phyloP scores from a whole-genome alignment of 2,113 vertebrate genomes.

The Lathamus discolor region DNA sequence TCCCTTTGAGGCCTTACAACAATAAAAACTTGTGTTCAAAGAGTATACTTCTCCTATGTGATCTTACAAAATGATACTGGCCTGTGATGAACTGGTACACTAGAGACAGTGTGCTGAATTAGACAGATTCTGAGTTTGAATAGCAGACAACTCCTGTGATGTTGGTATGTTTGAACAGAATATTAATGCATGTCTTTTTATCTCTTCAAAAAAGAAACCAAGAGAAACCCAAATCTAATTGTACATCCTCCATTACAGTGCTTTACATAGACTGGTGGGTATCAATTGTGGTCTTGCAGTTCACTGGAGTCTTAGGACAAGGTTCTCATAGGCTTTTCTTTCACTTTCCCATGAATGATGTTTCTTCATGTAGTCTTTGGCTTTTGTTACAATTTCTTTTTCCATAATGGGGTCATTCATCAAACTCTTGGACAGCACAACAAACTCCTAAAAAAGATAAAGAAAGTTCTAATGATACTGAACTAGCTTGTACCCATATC shows the following conservation, averaged over 20 bases:
- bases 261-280: not conserved
- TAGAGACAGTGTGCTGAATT: not conserved
- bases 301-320: slow-evolving; percentile 76
- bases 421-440: slow-evolving; percentile 82
- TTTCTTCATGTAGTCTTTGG: slow-evolving; percentile 78
- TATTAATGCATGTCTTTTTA: not conserved
- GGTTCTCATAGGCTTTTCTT: slow-evolving; percentile 80
- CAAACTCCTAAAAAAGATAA: slow-evolving; percentile 83
- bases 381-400: slow-evolving; percentile 73
- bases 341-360: slow-evolving; percentile 80
- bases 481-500: not conserved
- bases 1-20: not conserved
- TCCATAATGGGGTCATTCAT: slow-evolving; percentile 74
- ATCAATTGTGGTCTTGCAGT: not conserved
- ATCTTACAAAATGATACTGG: not conserved
- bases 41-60: not conserved
- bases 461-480: not conserved
- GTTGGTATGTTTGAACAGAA: not conserved
- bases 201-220: not conserved
- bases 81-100: not conserved
- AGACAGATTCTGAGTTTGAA: not conserved
- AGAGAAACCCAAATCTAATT: not conserved
- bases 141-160: not conserved
- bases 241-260: not conserved
- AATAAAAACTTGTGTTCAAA: not conserved